A percentile compares a stretch with the other conserved stretches of the same genome.
Evolutionary conservation across 2,888 invertebrate genomes (phyloP).

Genomic region (Acrobasis consociella): DNA sequence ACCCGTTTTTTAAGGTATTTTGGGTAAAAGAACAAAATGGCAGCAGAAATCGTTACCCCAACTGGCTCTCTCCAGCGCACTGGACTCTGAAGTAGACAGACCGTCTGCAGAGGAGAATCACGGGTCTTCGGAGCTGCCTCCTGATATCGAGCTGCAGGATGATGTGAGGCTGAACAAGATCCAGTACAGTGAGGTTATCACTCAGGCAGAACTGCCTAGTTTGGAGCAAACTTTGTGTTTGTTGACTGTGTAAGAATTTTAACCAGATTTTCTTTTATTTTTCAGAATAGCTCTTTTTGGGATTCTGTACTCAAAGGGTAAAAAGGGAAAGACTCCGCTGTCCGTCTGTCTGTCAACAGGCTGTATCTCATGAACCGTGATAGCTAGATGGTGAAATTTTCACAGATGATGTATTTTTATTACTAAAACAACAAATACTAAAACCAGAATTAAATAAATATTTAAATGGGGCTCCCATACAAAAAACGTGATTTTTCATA

Average conservation of each 20-base stretch:
- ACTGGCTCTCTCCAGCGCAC: conserved; percentile 86
- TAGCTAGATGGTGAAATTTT: too few species aligned
- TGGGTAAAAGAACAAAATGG: conserved; percentile 95
- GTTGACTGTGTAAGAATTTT: conserved; percentile 85
- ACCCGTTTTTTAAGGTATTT: conserved; percentile 85
- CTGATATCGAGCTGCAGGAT: conserved; percentile 89
- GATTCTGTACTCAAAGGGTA: too few species aligned
- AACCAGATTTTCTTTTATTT: background rate
- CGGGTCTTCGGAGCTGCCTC: conserved; percentile 78
- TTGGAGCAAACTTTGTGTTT: conserved; percentile 91
- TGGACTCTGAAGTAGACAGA: conserved; percentile 65
- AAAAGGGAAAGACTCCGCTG: too few species aligned
- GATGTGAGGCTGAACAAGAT: conserved; percentile 93
- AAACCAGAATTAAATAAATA: too few species aligned
- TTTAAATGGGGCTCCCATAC: too few species aligned
- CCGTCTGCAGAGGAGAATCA: conserved; percentile 76
- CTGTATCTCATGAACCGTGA: too few species aligned
- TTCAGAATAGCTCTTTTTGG: background rate
- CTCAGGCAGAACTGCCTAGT: conserved; percentile 83
- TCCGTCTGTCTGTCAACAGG: too few species aligned
- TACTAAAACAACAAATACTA: too few species aligned
- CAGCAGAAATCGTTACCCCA: conserved; percentile 93
- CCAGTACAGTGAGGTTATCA: conserved; percentile 84
- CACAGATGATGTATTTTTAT: too few species aligned
- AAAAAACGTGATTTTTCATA: too few species aligned